phyloP scores from a whole-genome alignment of 2,797 vertebrate species.

The Pipistrellus pygmaeus region DNA sequence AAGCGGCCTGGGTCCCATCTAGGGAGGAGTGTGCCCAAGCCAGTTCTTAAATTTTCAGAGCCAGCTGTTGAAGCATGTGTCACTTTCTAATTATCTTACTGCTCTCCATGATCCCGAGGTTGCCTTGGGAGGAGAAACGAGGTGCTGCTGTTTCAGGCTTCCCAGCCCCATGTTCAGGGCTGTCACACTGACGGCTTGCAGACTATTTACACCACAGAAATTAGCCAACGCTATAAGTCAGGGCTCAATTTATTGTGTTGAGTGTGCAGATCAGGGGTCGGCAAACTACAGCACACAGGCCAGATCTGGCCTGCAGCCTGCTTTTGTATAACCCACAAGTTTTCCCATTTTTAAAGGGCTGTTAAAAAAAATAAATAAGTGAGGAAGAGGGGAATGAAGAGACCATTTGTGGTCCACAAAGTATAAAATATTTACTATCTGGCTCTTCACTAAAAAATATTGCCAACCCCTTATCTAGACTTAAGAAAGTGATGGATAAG shows the following conservation, averaged over 20 bases:
- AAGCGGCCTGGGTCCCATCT: background rate
- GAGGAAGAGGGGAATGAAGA: background rate
- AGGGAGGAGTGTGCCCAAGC: background rate
- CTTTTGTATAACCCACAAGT: background rate
- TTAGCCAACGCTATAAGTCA: background rate
- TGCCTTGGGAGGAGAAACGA: background rate
- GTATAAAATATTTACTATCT: conserved; percentile 32
- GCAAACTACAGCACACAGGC: background rate
- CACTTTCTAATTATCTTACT: background rate
- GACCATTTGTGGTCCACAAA: background rate
- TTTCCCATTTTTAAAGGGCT: conserved; percentile 3
- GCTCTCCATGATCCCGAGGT: background rate
- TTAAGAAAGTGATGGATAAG: conserved; percentile 44
- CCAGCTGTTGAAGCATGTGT: conserved; percentile 8
- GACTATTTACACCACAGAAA: background rate
- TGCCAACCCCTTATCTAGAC: conserved; percentile 6
- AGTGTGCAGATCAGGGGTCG: background rate
- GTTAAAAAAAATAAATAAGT: background rate
- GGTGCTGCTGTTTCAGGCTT: background rate
- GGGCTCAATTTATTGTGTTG: background rate
- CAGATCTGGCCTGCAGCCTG: background rate
- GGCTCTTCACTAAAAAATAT: conserved; percentile 30
- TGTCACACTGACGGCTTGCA: background rate
- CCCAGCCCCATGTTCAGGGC: background rate
- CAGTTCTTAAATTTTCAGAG: conserved; percentile 8